phyloP scores from a whole-genome alignment of 2,113 vertebrate genomes.

The Trochalopteron elliotii region DNA sequence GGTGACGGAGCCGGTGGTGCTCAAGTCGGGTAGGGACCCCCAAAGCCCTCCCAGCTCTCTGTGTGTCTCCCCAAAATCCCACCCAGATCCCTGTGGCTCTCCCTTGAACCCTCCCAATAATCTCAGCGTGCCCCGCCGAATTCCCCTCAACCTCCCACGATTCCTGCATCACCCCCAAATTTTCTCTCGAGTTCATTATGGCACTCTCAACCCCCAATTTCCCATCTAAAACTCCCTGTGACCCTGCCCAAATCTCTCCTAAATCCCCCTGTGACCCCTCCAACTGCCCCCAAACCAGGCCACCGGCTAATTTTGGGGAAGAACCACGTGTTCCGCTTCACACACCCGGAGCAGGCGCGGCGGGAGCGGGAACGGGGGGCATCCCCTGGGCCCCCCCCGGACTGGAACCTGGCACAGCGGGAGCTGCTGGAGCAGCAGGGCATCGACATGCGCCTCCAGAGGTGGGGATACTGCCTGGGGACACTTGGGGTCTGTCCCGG shows the following conservation, averaged over 20 bases:
- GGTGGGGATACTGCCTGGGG: not conserved
- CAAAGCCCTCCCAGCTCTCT: not conserved
- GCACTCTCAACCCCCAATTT: not conserved
- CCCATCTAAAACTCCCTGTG: not conserved
- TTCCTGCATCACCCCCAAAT: rapidly evolving
- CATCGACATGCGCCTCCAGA: not conserved
- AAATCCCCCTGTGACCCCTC: not conserved
- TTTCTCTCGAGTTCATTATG: not conserved
- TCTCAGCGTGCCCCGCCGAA: not conserved
- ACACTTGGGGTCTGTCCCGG: rapidly evolving
- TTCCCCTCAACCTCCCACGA: not conserved
- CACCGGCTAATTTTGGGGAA: not conserved
- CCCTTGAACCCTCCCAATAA: not conserved
- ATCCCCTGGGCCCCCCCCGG: not conserved
- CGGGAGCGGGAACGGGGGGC: not conserved
- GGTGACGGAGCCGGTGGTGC: not conserved
- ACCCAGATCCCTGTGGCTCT: not conserved
- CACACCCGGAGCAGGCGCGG: not conserved
- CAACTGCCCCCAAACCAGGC: not conserved
- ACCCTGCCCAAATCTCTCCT: not conserved
- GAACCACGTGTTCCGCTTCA: constrained; percentile 3
- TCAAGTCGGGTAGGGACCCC: not conserved
- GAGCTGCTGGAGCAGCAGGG: constrained; percentile 4
- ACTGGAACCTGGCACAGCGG: not conserved
- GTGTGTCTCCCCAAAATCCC: not conserved